Conservation (phyloP, 2,797 vertebrate genomes). For the Sparidentex hasta region DNA sequence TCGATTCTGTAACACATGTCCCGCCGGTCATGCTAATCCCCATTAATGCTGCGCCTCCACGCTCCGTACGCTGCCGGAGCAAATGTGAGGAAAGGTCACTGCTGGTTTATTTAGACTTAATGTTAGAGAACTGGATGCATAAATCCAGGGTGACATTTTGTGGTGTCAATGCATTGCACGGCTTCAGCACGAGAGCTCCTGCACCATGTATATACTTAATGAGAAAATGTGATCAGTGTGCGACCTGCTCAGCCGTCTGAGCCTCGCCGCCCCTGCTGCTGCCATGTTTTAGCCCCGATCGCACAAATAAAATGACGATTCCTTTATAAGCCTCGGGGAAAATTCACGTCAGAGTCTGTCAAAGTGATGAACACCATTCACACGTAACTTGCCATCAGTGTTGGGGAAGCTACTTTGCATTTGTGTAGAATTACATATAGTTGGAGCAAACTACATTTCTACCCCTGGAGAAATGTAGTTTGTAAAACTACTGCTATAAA, state of each 20-base stretch:
- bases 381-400: background rate
- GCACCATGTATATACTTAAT: background rate
- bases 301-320: background rate
- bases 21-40: slow-evolving; percentile 41
- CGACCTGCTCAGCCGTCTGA: background rate
- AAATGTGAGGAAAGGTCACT: slow-evolving; percentile 54
- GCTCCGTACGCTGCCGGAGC: slow-evolving; percentile 25
- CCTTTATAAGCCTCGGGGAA: background rate
- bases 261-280: background rate
- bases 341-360: background rate
- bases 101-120: slow-evolving; percentile 21
- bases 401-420: no score
- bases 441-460: no score
- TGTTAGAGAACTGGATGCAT: slow-evolving; percentile 2
- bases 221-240: background rate
- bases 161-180: background rate
- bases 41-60: slow-evolving; percentile 31
- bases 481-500: no score
- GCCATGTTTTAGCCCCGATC: background rate
- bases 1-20: slow-evolving; percentile 40
- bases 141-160: background rate
- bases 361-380: background rate
- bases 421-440: no score
- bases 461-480: no score
- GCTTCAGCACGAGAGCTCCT: background rate